These are phyloP conservation scores for Diachasma alloeum DNA, from an alignment of 1,140 invertebrate species.

Conservation along the genomic window DNA sequence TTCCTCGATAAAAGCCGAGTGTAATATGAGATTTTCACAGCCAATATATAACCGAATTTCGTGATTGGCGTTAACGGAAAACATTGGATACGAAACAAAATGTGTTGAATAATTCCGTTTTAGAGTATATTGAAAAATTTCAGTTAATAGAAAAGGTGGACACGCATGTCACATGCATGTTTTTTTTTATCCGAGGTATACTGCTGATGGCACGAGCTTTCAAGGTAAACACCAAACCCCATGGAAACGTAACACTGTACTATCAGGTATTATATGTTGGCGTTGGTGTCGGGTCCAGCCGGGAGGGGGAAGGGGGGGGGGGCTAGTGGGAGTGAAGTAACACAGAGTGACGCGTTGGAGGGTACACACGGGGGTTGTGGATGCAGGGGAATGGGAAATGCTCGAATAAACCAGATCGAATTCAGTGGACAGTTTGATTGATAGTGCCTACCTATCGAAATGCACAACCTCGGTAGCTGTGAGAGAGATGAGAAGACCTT, in stretches of 20 bases:
- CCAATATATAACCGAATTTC: neutral
- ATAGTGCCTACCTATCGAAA: slow-evolving; percentile 27
- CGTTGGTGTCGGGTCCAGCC: no score
- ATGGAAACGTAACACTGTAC: neutral
- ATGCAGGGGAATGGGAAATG: neutral
- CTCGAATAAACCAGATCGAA: slow-evolving; percentile 29
- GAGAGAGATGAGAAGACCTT: neutral
- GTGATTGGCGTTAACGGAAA: neutral
- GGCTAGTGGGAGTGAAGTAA: neutral
- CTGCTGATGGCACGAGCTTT: neutral
- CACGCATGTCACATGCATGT: neutral
- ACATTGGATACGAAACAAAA: neutral
- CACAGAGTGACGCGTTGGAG: neutral
- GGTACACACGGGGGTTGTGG: neutral
- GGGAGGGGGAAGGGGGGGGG: neutral
- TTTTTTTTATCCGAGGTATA: neutral
- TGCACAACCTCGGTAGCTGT: neutral
- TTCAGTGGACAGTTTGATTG: slow-evolving; percentile 43
- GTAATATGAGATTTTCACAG: neutral
- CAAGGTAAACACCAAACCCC: neutral
- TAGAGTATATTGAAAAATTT: neutral
- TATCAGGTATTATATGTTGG: neutral
- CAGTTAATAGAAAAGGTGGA: neutral
- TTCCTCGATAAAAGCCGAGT: neutral
- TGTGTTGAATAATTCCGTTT: neutral